Base-by-base conservation (phyloP, 2,888 invertebrate species). In the Andrena bucephala region DNA sequence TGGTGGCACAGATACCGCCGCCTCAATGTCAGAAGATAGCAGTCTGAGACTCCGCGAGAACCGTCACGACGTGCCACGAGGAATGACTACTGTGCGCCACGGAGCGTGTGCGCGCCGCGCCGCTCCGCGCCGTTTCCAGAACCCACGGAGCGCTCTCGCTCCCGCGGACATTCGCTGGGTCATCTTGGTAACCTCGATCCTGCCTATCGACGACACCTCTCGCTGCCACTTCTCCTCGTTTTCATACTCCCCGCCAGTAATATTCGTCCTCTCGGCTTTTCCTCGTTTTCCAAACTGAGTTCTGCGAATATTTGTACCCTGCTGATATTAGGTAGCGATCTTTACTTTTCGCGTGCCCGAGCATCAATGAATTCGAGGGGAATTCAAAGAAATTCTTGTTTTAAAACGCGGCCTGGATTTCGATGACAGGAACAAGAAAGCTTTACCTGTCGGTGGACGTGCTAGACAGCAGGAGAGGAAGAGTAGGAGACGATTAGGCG, bases 1-100 rank as follows among this genome's bases (percentile, higher is more conserved):
- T 85, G 89, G 87, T 91, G 90, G 91, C 90, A 90, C 90, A 90
- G 91, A 91, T 91, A 91, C 91, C 87, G 86, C 57, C 88, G 84
- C 89, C 87, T 92, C 92, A 92, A 91, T 92, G 92, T 92, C 92
- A 92, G 72, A 89, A 92, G 92, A 92, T 92, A 92, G 87, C 85
- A 87, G 85, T 81, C 88, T 80, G 80, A 76, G 83, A 82, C 77
- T 83, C 84, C 81, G 59, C 77, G 80, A 77, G 88, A 77, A 70
- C 75, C 87, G 85, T 89, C 84, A 78, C 81, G 85, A 81, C 86
- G 77, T 75, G 71, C 83, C 65, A 72, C 80, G 73, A 24, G 82
- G 85, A 89, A 83, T 84, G 87, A 86, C 86, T 86, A 85, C 88
- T 66, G 85, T 81, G 77, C 73, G 63, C 69, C 62, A 50, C 16